Conservation (phyloP, 1,140 invertebrate genomes). For the Drosophila repletoides region DNA sequence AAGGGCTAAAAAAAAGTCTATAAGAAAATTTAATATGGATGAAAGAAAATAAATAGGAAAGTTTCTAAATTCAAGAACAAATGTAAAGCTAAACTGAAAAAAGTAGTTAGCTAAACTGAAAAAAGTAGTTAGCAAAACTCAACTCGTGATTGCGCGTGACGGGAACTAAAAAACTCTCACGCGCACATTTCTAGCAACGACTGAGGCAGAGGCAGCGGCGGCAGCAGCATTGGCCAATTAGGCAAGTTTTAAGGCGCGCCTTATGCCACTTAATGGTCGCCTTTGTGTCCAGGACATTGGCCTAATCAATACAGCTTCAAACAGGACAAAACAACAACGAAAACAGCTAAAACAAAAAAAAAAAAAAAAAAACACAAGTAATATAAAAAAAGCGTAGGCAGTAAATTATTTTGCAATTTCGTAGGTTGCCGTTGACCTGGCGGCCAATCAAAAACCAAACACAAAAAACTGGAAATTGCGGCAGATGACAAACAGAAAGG, state of each 20-base stretch:
- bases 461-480: conserved; percentile 30
- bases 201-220: background rate
- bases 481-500: conserved; percentile 33
- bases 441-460: conserved; percentile 56
- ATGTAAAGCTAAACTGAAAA: too few species aligned
- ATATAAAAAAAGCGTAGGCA: conserved; percentile 3
- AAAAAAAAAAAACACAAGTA: background rate
- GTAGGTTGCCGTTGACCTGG: conserved; percentile 52
- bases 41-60: too few species aligned
- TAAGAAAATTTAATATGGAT: too few species aligned
- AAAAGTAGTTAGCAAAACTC: too few species aligned
- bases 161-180: too few species aligned
- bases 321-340: background rate
- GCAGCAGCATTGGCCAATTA: conserved; percentile 44
- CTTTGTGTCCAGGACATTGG: conserved; percentile 43
- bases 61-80: too few species aligned
- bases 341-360: background rate
- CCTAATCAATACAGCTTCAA: conserved; percentile 51
- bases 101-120: too few species aligned
- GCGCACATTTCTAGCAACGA: too few species aligned
- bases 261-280: conserved; percentile 34
- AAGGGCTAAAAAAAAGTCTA: too few species aligned
- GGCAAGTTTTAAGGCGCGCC: conserved; percentile 48
- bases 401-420: conserved; percentile 60
- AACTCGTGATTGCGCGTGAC: too few species aligned